Percentiles rank a stretch among this genome's conserved stretches.
phyloP scores from a whole-genome alignment of 1,140 invertebrate genomes.

The Bombus waltoni region DNA sequence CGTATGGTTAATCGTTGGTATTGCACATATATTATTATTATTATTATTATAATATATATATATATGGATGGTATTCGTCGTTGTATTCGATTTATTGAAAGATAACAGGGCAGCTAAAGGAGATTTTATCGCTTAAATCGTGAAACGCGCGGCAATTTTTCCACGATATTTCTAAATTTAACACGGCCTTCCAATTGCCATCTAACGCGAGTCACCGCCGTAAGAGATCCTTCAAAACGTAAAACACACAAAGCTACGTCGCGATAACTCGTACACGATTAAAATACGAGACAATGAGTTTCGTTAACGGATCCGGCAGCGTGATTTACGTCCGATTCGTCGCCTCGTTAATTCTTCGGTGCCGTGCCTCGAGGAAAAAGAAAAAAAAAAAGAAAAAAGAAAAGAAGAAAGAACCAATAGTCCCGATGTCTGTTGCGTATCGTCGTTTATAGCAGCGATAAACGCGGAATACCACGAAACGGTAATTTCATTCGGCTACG shows the following conservation, averaged over 20 bases:
- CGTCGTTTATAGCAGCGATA: conserved; percentile 45
- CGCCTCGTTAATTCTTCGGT: conserved; percentile 31
- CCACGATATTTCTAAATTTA: neutral
- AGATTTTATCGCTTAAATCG: too few relatives aligned
- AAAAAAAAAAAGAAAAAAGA: neutral
- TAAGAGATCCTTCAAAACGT: neutral
- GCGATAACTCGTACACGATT: neutral
- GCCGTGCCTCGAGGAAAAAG: neutral
- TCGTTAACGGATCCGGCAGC: neutral
- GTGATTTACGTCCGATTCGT: conserved; percentile 33
- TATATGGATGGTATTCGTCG: too few relatives aligned
- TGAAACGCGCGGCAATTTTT: too few relatives aligned
- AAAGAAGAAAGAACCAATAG: neutral
- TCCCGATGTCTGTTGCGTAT: neutral
- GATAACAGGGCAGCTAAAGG: fast-evolving
- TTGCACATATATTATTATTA: too few relatives aligned
- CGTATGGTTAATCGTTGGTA: too few relatives aligned
- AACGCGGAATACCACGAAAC: conserved; percentile 48
- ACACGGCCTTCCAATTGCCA: neutral
- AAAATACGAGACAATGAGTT: conserved; percentile 2
- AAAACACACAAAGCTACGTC: neutral
- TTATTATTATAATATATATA: too few relatives aligned
- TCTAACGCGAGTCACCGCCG: fast-evolving
- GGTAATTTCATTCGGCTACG: conserved; percentile 28
- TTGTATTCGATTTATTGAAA: too few relatives aligned